Evolutionary conservation across 2,888 invertebrate genomes (phyloP).

Genomic region (Osmoderma eremita): DNA sequence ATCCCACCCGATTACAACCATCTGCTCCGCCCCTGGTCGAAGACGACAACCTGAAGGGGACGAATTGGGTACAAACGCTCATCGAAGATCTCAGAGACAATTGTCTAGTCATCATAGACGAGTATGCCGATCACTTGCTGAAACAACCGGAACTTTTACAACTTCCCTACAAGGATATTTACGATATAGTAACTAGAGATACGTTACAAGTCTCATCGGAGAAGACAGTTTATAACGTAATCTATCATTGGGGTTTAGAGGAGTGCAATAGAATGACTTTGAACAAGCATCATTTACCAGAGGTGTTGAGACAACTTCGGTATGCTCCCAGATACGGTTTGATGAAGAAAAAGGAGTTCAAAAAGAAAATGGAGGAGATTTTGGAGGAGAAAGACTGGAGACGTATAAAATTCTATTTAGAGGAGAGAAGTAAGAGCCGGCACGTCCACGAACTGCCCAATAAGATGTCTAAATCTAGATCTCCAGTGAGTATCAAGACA

Average conservation of each 20-base stretch:
- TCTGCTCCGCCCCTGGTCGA: slow-evolving; percentile 61
- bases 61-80: slow-evolving; percentile 61
- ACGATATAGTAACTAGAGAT: slow-evolving; percentile 74
- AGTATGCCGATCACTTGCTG: slow-evolving; percentile 67
- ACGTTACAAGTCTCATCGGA: slow-evolving; percentile 74
- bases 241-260: slow-evolving; percentile 71
- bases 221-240: slow-evolving; percentile 69
- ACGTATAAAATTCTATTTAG: slow-evolving; percentile 57
- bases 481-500: slow-evolving; percentile 49
- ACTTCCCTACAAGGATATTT: slow-evolving; percentile 72
- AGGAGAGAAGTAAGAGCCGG: slow-evolving; percentile 56
- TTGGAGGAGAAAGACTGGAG: slow-evolving; percentile 67
- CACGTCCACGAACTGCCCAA: slow-evolving; percentile 55
- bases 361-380: slow-evolving; percentile 59
- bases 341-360: slow-evolving; percentile 73
- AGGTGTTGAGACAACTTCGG: slow-evolving; percentile 62
- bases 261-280: slow-evolving; percentile 68
- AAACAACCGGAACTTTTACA: slow-evolving; percentile 70
- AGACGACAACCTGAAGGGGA: slow-evolving; percentile 53
- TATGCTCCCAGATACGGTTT: slow-evolving; percentile 65
- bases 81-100: slow-evolving; percentile 74
- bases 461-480: slow-evolving; percentile 55
- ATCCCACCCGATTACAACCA: slow-evolving; percentile 56
- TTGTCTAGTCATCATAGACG: slow-evolving; percentile 73
- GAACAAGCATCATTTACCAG: slow-evolving; percentile 64